Evolutionary conservation across 2,113 vertebrate species (phyloP).

Genomic region (Oreochromis spilurus): DNA sequence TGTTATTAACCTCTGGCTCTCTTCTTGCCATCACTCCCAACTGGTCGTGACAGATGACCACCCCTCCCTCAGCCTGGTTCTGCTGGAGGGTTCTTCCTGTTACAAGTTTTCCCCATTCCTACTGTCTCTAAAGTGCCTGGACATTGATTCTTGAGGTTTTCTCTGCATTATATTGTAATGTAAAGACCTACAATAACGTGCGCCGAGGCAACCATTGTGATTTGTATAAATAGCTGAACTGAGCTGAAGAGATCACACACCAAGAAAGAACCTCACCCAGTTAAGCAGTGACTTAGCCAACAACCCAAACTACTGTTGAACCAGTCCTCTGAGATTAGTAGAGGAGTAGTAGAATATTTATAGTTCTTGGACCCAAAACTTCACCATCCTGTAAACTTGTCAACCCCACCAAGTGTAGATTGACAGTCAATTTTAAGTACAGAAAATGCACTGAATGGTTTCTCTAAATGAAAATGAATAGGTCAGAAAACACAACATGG

Average conservation of each 20-base stretch:
- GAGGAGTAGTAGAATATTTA: too few relatives aligned
- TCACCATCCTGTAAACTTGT: background rate
- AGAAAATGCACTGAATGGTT: background rate
- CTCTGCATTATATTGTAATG: accelerated
- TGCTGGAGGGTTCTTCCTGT: background rate
- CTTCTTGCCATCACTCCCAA: background rate
- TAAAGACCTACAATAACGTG: background rate
- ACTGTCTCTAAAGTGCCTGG: background rate
- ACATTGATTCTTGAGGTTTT: background rate
- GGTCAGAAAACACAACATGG: background rate
- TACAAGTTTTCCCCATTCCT: background rate
- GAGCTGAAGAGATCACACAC: too few relatives aligned
- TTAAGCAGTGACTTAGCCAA: background rate
- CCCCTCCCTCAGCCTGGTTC: background rate
- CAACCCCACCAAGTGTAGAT: background rate
- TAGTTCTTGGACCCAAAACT: background rate
- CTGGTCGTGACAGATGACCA: background rate
- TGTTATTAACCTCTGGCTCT: background rate
- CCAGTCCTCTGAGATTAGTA: too few relatives aligned
- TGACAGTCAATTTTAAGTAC: background rate
- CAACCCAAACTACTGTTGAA: background rate
- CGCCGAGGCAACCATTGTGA: too few relatives aligned
- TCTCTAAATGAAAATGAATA: background rate
- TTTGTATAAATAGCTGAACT: too few relatives aligned
- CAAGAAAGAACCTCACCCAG: too few relatives aligned